Evolutionary conservation across 2,797 vertebrate species (phyloP).

Genomic region (Salarias fasciatus): DNA sequence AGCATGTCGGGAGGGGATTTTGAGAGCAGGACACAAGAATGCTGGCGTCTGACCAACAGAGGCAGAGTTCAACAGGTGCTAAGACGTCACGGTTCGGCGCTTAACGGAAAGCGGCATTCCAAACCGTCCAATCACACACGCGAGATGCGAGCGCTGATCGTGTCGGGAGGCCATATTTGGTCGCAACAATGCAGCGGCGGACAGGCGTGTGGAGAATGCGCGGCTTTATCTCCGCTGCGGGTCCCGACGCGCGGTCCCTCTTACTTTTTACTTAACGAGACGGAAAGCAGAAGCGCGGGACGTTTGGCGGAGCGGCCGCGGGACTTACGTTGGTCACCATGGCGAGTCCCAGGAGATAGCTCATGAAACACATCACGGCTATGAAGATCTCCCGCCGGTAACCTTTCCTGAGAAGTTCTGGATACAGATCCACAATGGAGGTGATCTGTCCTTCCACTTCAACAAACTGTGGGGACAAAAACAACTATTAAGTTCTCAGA

Average conservation of each 20-base stretch:
- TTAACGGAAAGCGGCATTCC: constrained; percentile 70
- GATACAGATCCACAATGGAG: constrained; percentile 98
- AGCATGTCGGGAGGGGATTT: constrained; percentile 20
- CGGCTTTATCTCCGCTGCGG: constrained; percentile 42
- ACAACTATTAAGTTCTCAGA: constrained; percentile 47
- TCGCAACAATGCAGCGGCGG: constrained; percentile 39
- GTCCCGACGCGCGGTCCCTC: constrained; percentile 25
- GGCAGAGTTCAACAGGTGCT: constrained; percentile 78
- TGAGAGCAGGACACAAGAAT: constrained; percentile 54
- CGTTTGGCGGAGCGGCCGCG: no score
- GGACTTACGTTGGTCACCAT: constrained; percentile 97
- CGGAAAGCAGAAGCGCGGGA: constrained; percentile 7
- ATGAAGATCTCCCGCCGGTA: constrained; percentile 99
- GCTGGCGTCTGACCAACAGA: constrained; percentile 64
- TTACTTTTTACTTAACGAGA: constrained; percentile 49
- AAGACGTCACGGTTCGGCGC: constrained; percentile 52
- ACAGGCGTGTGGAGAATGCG: constrained; percentile 41
- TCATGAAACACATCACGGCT: constrained; percentile 92
- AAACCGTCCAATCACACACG: constrained; percentile 63
- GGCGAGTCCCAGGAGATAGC: constrained; percentile 97
- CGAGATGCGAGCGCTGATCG: constrained; percentile 46
- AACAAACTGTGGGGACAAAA: constrained; percentile 89
- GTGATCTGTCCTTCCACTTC: constrained; percentile 99
- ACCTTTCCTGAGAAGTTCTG: constrained; percentile 97
- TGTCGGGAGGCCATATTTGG: constrained; percentile 69